phyloP scores from a whole-genome alignment of 2,888 invertebrate genomes.

The Apodemia mormo region DNA sequence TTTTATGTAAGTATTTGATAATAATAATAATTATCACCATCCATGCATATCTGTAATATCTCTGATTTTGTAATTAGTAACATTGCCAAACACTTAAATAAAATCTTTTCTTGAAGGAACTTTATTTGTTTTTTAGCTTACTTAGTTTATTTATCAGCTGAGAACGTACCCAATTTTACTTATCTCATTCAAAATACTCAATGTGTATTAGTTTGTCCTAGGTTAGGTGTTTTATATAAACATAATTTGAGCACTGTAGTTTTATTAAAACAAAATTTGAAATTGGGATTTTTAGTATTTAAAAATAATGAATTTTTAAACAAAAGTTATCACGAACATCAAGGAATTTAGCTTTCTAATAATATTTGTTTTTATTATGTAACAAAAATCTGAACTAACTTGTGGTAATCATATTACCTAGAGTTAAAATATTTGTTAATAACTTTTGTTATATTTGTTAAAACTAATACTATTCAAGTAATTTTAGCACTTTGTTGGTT shows the following conservation, averaged over 20 bases:
- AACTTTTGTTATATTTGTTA: neutral
- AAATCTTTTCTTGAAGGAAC: too few species aligned
- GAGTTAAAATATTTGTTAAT: neutral
- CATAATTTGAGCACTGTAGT: constrained; percentile 6
- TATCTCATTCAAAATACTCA: neutral
- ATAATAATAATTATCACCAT: too few species aligned
- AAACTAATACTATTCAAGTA: constrained; percentile 1
- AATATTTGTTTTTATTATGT: neutral
- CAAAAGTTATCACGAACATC: neutral
- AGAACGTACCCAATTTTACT: too few species aligned
- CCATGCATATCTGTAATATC: too few species aligned
- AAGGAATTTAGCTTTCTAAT: neutral
- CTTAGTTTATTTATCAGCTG: too few species aligned
- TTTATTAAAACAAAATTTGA: neutral
- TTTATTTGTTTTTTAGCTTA: neutral
- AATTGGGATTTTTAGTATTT: neutral
- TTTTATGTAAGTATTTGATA: too few species aligned
- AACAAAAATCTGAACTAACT: neutral
- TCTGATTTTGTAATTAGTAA: too few species aligned
- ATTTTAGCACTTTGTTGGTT: constrained; percentile 9
- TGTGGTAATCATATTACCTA: neutral
- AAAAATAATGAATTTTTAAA: neutral
- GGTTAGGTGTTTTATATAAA: neutral
- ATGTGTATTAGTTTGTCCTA: neutral
- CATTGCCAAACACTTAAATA: too few species aligned